These are phyloP conservation scores for Tiaroga cobitis DNA, from an alignment of 2,797 vertebrate species.

Conservation along the genomic window DNA sequence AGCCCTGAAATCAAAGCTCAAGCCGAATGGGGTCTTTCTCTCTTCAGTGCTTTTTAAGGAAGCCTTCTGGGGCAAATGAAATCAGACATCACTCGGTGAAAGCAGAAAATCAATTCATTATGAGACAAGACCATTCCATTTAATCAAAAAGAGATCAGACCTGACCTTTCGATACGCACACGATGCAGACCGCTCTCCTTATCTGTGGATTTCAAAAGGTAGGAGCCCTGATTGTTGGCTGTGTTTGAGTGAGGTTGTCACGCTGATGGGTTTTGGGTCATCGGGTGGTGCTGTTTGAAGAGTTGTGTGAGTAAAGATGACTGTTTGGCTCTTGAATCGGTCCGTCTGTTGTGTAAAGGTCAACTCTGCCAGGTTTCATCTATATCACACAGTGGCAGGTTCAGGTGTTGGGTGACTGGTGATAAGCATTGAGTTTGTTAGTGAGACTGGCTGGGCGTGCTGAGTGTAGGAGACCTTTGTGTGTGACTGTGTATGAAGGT, in stretches of 20 bases:
- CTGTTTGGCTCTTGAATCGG: slow-evolving; percentile 34
- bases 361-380: slow-evolving; percentile 41
- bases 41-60: slow-evolving; percentile 2
- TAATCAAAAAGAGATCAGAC: slow-evolving; percentile 54
- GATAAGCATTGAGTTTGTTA: slow-evolving; percentile 8
- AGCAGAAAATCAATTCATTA: slow-evolving; percentile 33
- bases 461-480: slow-evolving; percentile 12
- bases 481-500: slow-evolving; percentile 17
- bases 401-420: slow-evolving; percentile 32
- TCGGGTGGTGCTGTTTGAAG: slow-evolving; percentile 15
- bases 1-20: slow-evolving; percentile 21
- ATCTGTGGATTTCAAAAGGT: slow-evolving; percentile 4
- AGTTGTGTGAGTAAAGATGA: slow-evolving; percentile 19
- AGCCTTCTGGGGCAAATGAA: slow-evolving; percentile 18
- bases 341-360: slow-evolving; percentile 45
- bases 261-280: neutral
- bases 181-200: neutral
- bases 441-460: neutral
- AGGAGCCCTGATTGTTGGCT: neutral
- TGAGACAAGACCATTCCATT: slow-evolving; percentile 26
- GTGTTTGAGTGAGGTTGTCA: slow-evolving; percentile 15
- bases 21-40: neutral
- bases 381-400: slow-evolving; percentile 16
- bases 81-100: slow-evolving; percentile 21
- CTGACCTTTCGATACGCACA: slow-evolving; percentile 37